A percentile compares a stretch with the other conserved stretches of the same genome.
Evolutionary conservation across 2,888 invertebrate species (phyloP).

Genomic region (Tenthredo notha): DNA sequence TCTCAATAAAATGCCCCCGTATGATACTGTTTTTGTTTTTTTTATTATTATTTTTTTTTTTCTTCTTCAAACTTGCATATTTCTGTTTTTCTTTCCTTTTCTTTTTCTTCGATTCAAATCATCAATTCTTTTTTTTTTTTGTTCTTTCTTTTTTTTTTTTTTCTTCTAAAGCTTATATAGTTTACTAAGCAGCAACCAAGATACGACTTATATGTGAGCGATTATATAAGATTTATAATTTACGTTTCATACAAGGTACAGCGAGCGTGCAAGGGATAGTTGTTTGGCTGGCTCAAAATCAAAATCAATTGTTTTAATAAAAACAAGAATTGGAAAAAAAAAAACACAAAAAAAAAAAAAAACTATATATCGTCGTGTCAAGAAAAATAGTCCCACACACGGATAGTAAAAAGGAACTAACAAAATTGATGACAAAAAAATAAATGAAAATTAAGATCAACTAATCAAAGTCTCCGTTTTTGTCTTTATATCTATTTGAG

Average conservation of each 20-base stretch:
- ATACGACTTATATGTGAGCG: slow-evolving; percentile 58
- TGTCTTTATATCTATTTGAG: background rate
- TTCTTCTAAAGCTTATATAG: slow-evolving; percentile 71
- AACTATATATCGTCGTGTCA: background rate
- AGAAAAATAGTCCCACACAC: background rate
- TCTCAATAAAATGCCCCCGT: slow-evolving; percentile 79
- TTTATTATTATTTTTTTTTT: too few relatives aligned
- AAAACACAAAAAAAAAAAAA: background rate
- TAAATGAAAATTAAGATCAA: background rate
- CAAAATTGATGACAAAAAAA: background rate
- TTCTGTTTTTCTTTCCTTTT: slow-evolving; percentile 7
- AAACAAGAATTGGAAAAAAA: background rate
- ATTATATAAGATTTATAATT: slow-evolving; percentile 59
- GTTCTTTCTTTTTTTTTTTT: slow-evolving; percentile 58
- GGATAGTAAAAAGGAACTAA: background rate
- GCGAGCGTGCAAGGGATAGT: slow-evolving; percentile 75
- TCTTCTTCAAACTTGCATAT: too few relatives aligned
- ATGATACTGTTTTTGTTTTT: slow-evolving; percentile 59
- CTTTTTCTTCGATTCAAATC: slow-evolving; percentile 33
- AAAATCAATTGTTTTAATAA: slow-evolving; percentile 48
- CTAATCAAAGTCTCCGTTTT: background rate
- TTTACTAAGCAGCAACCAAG: slow-evolving; percentile 71
- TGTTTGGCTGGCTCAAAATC: slow-evolving; percentile 55
- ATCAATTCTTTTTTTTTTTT: slow-evolving; percentile 61
- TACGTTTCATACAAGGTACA: slow-evolving; percentile 74